Base-by-base conservation (phyloP, 2,113 vertebrate genomes). In the Corythoichthys haematopterus region DNA sequence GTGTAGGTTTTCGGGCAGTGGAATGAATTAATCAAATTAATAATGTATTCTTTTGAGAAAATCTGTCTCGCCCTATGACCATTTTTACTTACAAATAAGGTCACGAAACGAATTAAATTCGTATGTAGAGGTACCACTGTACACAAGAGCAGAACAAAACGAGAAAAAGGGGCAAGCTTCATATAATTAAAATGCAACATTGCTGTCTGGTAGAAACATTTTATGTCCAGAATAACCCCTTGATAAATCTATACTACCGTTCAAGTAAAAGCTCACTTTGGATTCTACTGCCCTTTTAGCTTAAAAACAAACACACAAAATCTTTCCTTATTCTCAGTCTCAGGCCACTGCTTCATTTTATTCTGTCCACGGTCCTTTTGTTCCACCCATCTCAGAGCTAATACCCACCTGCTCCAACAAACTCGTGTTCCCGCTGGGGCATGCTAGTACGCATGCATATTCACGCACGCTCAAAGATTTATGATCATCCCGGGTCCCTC, bases 401-500 rank as follows among this genome's bases (percentile, higher is more conserved):
- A 79, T 68, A 68, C 40, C 14, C 78, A 77, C 71, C 75, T 77
- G 66, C 14, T 9, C 63, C 56, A 0, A 2, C 58, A n/a, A 63
- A 51, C 13, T 51, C n/a, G 1, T 28, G 20, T 28, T 60, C 53
- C 36, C 11, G 0, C 46, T 15, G 46, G 4, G 38, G 38, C 28
- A 20, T 9, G 43, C 65, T 28, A 50, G 11, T 51, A 59, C 47
- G 56, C 50, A 35, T 43, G 58, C 70, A 72, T 35, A 69, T 50
- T 38, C 6, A 69, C 52, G 60, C 58, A 37, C 67, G 69, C 61
- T 60, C 74, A 75, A 56, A 76, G 84, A 85, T 87, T 87, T 86
- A 90, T 80, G 80, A 64, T 66, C 71, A 66, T 63, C 67, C 65
- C 71, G 83, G 81, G 82, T 82, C 71, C 82, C 66, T 69, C 58